Base-by-base conservation (phyloP, 2,888 invertebrate species). In the Melinopterus prodromus region DNA sequence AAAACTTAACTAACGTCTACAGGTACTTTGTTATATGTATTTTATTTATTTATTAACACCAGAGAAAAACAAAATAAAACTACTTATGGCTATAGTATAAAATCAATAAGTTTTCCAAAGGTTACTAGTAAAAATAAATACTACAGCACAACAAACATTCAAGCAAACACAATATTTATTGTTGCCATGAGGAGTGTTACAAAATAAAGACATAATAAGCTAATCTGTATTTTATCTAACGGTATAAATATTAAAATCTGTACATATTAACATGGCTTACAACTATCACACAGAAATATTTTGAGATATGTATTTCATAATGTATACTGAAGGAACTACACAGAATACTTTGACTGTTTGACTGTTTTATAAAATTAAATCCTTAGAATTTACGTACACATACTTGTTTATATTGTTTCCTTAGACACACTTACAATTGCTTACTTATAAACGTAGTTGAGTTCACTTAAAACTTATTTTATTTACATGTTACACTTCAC, bases 401-500 rank as follows among this genome's bases (percentile, higher is more conserved):
- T 74, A 74, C 16, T 71, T 71, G 15, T 35, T 74, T 36, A 70
- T 76, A 70, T 7, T 26, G n/a, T 15, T 14, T 14, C 26, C 35
- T n/a, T 7, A 26, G 35, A 74, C 35, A 77, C 15, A 15, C 38
- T n/a, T 2, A 4, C 53, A 53, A 3, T 12, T 53, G 12, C 53
- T 12, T 53, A 53, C 37, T 37, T 71, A 72, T 53, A 26, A 37
- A 71, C 15, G 6, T 16, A 72, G n/a, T 78, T 15, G n/a, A 72
- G 53, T 16, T 15, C 16, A 74, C 69, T 70, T 16, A 74, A 79
- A 12, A 37, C 15, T 38, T 70, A 15, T 76, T 76, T 37, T 75
- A 79, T 74, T 35, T 72, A 78, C 78, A 78, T 76, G 74, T 71
- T 76, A 75, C 78, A 79, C 78, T 76, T 79, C 78, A 79, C 76